Conservation (phyloP, 2,113 vertebrate genomes). For the Oreochromis aureus region DNA sequence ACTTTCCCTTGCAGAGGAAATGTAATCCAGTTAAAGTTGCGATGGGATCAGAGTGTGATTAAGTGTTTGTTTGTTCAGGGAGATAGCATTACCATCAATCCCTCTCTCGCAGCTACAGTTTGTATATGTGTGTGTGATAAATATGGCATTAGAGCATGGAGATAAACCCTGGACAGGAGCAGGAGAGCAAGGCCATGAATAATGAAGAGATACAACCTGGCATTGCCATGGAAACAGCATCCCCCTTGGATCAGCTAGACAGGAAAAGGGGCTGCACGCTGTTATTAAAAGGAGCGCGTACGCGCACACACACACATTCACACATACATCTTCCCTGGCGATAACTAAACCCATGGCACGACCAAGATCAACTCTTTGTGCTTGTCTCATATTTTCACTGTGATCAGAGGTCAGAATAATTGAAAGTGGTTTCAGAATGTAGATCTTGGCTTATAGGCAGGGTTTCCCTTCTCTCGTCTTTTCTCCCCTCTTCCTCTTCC, state of each 20-base stretch:
- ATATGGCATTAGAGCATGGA: slow-evolving; percentile 42
- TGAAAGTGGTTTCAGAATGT: not conserved
- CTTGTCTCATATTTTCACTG: slow-evolving; percentile 16
- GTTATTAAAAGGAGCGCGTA: slow-evolving; percentile 32
- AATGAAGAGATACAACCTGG: slow-evolving; percentile 64
- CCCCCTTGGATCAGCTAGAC: slow-evolving; percentile 28
- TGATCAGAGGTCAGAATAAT: slow-evolving; percentile 18
- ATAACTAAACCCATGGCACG: not conserved
- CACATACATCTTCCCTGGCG: not conserved
- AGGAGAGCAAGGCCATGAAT: slow-evolving; percentile 52
- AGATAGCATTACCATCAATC: slow-evolving; percentile 39
- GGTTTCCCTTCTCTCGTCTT: not conserved
- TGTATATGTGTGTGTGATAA: slow-evolving; percentile 31
- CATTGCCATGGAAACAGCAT: slow-evolving; percentile 67
- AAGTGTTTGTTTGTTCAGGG: slow-evolving; percentile 56
- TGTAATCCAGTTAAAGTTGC: slow-evolving; percentile 52
- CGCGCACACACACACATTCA: not conserved
- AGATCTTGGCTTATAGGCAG: not conserved
- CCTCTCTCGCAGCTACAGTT: slow-evolving; percentile 24
- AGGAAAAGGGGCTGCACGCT: slow-evolving; percentile 5
- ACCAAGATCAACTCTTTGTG: slow-evolving; percentile 15
- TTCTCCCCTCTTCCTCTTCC: not conserved
- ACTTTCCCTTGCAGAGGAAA: slow-evolving; percentile 31
- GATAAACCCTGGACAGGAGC: slow-evolving; percentile 61
- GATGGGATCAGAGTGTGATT: slow-evolving; percentile 50